A percentile compares a stretch with the other conserved stretches of the same genome.
phyloP scores from a whole-genome alignment of 2,113 vertebrate species.

The Sclerurus mexicanus region DNA sequence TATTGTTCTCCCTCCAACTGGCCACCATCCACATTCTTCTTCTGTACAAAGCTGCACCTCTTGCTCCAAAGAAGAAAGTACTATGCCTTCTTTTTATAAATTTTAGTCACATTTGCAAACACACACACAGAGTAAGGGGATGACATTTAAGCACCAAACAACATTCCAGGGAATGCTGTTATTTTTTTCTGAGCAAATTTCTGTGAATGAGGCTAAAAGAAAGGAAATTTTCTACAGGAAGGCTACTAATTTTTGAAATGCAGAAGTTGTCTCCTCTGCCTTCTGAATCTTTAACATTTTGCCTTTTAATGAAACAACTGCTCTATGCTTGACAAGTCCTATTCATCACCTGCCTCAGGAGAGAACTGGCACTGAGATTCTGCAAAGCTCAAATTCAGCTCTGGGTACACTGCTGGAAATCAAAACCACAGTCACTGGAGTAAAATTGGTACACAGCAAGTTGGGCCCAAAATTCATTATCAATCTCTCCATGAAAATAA shows the following conservation, averaged over 20 bases:
- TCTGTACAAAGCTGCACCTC: slow-evolving; percentile 36
- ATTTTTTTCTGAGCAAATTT: neutral
- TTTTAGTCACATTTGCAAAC: slow-evolving; percentile 49
- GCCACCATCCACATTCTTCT: slow-evolving; percentile 61
- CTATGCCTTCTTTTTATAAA: slow-evolving; percentile 4
- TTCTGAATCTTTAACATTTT: neutral
- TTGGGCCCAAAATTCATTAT: neutral
- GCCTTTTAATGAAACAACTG: neutral
- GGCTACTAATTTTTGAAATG: neutral
- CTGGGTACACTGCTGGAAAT: neutral
- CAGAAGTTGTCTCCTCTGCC: neutral
- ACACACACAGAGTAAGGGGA: neutral
- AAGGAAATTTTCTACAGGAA: neutral
- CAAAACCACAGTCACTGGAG: neutral
- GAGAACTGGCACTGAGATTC: neutral
- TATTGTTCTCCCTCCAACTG: slow-evolving; percentile 73
- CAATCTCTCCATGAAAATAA: neutral
- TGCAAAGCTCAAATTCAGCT: neutral
- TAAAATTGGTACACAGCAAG: neutral
- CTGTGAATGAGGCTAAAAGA: neutral
- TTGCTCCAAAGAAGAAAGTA: slow-evolving; percentile 24
- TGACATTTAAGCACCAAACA: neutral
- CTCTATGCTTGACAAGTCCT: neutral
- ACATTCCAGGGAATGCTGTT: neutral
- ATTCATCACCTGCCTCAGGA: neutral